Evolutionary conservation across 1,140 invertebrate genomes (phyloP).

Genomic region (Hylyphantes graminicola): DNA sequence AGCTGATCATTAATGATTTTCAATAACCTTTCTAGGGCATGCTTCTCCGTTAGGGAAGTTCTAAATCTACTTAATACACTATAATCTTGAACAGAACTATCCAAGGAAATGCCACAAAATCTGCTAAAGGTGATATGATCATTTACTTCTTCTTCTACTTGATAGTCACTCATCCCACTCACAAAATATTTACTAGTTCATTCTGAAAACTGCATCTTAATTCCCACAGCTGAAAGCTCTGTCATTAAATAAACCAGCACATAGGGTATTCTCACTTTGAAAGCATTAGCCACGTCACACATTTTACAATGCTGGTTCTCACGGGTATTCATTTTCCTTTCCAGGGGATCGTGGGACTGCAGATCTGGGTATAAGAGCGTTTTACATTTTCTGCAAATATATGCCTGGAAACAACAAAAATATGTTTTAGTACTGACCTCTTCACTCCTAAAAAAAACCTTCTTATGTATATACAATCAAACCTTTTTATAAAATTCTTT

Average conservation of each 20-base stretch:
- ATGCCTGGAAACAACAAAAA: conserved; percentile 40
- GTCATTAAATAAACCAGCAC: conserved; percentile 33
- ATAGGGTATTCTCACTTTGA: conserved; percentile 26
- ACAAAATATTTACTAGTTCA: background rate
- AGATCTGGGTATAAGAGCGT: conserved; percentile 2
- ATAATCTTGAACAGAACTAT: background rate
- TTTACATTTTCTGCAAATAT: conserved; percentile 18
- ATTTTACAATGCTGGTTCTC: background rate
- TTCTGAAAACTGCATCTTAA: conserved; percentile 30
- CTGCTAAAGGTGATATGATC: too few species aligned
- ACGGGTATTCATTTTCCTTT: background rate
- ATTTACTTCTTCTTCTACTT: too few species aligned
- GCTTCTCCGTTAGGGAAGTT: background rate
- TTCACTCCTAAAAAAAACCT: background rate
- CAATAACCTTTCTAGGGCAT: background rate
- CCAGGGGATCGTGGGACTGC: background rate
- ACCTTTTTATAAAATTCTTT: too few species aligned
- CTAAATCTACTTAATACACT: conserved; percentile 1
- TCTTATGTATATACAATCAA: too few species aligned
- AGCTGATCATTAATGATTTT: conserved; percentile 3
- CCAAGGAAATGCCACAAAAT: too few species aligned
- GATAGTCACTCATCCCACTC: too few species aligned
- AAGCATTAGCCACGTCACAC: background rate
- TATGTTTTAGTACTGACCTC: background rate
- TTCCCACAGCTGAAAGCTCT: conserved; percentile 27